These are phyloP conservation scores for Axinella damicornis DNA, from an alignment of 37 sponge, comb jelly and placozoan genomes.

Conservation along the genomic window DNA sequence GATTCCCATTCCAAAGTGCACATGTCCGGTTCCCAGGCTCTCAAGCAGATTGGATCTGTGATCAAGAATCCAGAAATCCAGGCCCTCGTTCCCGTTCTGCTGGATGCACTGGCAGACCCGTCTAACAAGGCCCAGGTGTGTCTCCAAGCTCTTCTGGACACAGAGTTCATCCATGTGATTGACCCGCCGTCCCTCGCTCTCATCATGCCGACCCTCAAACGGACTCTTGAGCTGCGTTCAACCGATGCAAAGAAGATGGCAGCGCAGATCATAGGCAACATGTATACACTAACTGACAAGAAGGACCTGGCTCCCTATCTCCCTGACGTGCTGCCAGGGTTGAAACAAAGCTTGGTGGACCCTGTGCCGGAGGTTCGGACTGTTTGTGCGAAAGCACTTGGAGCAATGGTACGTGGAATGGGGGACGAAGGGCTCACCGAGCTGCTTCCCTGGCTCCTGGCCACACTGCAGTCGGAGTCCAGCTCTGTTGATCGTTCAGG, in stretches of 20 bases:
- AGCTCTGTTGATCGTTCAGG: slow-evolving; percentile 97
- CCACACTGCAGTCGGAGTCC: slow-evolving; percentile 73
- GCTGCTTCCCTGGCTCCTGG: slow-evolving; percentile 90
- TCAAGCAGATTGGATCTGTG: slow-evolving; percentile 98
- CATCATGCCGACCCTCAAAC: slow-evolving; percentile 93
- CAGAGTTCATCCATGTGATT: slow-evolving; percentile 95
- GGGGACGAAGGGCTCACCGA: slow-evolving; percentile 83
- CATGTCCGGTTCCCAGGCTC: slow-evolving; percentile 82
- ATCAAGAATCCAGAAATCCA: slow-evolving; percentile 99
- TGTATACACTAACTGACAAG: slow-evolving; percentile 93
- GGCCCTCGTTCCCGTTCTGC: slow-evolving; percentile 83
- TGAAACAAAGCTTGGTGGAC: slow-evolving; percentile 92
- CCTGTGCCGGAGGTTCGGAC: slow-evolving; percentile 95
- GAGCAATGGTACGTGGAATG: slow-evolving; percentile 86
- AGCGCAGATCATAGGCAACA: slow-evolving; percentile 95
- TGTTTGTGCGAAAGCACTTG: slow-evolving; percentile 87
- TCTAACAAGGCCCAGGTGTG: slow-evolving; percentile 78
- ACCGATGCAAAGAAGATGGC: slow-evolving; percentile 98
- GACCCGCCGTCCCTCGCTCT: slow-evolving; percentile 99
- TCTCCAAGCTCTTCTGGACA: slow-evolving; percentile 88
- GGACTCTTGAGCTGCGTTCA: slow-evolving; percentile 88
- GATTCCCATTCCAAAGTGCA: slow-evolving; percentile 99
- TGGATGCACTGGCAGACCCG: slow-evolving; percentile 85
- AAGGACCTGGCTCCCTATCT: slow-evolving; percentile 97
- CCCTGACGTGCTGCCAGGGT: slow-evolving; percentile 87